Conservation (phyloP, 2,797 vertebrate genomes). For the Enoplosus armatus region DNA sequence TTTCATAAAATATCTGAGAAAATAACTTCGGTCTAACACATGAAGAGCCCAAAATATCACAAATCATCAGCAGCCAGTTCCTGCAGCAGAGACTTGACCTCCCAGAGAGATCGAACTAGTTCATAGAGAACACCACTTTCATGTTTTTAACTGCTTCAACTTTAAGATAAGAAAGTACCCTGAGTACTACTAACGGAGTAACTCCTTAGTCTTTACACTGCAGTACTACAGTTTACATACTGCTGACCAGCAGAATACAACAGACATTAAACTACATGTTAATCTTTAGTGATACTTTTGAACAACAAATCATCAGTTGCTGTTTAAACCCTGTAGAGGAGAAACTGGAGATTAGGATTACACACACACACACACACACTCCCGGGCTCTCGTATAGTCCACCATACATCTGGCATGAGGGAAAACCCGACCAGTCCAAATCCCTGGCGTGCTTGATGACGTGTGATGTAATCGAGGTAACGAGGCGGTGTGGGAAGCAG, state of each 20-base stretch:
- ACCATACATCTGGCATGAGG: conserved; percentile 55
- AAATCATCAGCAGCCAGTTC: background rate
- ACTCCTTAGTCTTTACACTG: background rate
- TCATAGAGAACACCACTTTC: too few species aligned
- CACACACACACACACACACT: conserved; percentile 18
- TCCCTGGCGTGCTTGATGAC: conserved; percentile 75
- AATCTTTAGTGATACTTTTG: background rate
- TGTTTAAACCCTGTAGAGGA: background rate
- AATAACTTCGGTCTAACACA: too few species aligned
- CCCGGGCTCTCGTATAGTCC: background rate
- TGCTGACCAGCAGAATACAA: too few species aligned
- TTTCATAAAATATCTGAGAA: too few species aligned
- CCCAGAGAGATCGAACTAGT: background rate
- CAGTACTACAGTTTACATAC: too few species aligned
- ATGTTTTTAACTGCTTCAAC: too few species aligned
- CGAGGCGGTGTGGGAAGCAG: conserved; percentile 65
- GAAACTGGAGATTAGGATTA: conserved; percentile 42
- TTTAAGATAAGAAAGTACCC: background rate
- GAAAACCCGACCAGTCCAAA: conserved; percentile 41
- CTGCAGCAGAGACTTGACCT: too few species aligned
- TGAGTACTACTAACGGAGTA: background rate
- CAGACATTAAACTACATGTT: background rate
- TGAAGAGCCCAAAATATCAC: background rate
- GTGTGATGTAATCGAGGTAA: conserved; percentile 84
- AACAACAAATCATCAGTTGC: background rate